phyloP scores from a whole-genome alignment of 2,888 invertebrate species.

The Eilema griseolum region DNA sequence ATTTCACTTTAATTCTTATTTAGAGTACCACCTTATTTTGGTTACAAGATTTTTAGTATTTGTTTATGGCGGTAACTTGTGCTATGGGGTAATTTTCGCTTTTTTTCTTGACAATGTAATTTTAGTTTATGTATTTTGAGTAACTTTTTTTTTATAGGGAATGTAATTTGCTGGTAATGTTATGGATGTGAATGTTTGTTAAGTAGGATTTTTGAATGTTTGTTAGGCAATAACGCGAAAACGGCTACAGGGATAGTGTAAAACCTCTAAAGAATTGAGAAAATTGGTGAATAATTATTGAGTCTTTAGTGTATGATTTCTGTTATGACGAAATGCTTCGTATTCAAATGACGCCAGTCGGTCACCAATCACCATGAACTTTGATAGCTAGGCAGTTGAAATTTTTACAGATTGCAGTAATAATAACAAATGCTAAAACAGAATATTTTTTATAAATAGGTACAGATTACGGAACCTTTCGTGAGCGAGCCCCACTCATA shows the following conservation, averaged over 20 bases:
- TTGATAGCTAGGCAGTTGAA: too few relatives aligned
- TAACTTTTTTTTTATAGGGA: slow-evolving; percentile 62
- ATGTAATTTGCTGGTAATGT: slow-evolving; percentile 64
- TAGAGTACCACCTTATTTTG: slow-evolving; percentile 85
- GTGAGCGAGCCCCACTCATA: too few relatives aligned
- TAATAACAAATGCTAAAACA: too few relatives aligned
- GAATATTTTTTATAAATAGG: too few relatives aligned
- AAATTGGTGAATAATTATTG: too few relatives aligned
- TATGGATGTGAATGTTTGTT: background rate
- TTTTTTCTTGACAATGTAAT: slow-evolving; percentile 71
- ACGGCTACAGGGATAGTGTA: background rate
- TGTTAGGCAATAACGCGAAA: background rate
- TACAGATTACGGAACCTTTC: too few relatives aligned
- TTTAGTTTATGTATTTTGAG: slow-evolving; percentile 64
- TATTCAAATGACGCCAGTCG: too few relatives aligned
- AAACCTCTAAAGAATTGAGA: too few relatives aligned
- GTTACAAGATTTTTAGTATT: slow-evolving; percentile 86
- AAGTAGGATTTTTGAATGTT: background rate
- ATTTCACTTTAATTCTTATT: slow-evolving; percentile 87
- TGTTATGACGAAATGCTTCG: too few relatives aligned
- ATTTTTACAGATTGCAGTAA: too few relatives aligned
- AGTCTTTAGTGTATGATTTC: too few relatives aligned
- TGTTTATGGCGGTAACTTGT: slow-evolving; percentile 82
- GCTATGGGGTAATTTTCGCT: slow-evolving; percentile 78
- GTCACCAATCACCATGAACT: too few relatives aligned